Evolutionary conservation across 2,797 vertebrate genomes (phyloP), one percentile per base, ranked within the genome.

Genomic region (Aeoliscus strigatus): DNA sequence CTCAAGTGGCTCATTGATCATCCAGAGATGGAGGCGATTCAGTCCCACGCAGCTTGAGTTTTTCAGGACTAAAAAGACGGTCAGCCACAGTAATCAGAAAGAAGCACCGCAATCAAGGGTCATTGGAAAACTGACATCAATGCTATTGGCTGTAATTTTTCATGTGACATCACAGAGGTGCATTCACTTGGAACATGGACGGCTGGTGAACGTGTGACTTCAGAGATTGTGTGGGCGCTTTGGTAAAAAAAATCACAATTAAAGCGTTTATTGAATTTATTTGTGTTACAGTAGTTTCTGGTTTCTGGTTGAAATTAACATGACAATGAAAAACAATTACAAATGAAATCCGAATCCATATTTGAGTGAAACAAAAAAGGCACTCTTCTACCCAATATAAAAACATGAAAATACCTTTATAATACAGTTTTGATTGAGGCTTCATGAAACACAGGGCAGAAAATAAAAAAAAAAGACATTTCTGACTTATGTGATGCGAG

Each of bases 221-320:
- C 14, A 9, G 11, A 12, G 18, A 4, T 12, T n/a, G 2, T n/a
- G 27, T 49, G 5, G 14, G 9, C 25, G 28, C 14, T 27, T 21
- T 12, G n/a, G 27, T 17, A 13, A 32, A 36, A 63, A 13, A 55
- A 63, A 67, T 65, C 23, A 56, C 35, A 30, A 59, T 38, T 35
- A 48, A 40, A 37, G 43, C 40, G 66, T 75, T 72, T 56, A 75
- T 74, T 69, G 39, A 18, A 43, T 79, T 83, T 83, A 83, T 80
- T 83, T 48, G 48, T 70, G 45, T 50, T 70, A 77, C 57, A 60
- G 18, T 57, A 47, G n/a, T n/a, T n/a, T n/a, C n/a, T 36, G 37
- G 39, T 59, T 36, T 25, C 26, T 27, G 44, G 36, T 35, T 44
- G 14, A 16, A 51, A 53, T 27, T 67, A 30, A 35, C 51, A 34